phyloP scores from a whole-genome alignment of 2,888 invertebrate genomes.

The Leucophenga montana region DNA sequence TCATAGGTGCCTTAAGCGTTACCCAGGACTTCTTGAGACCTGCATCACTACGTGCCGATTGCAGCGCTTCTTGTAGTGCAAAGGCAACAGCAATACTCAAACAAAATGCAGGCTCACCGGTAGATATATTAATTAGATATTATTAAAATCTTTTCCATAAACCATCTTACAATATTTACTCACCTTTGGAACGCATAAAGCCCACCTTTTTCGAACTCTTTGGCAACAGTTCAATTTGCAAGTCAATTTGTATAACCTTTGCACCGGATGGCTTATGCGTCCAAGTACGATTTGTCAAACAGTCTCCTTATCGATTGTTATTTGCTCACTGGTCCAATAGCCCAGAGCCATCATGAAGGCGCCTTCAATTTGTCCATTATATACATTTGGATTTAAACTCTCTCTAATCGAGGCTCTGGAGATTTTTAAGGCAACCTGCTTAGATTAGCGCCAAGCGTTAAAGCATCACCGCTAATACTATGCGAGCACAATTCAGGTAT shows the following conservation, averaged over 20 bases:
- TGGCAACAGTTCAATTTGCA: slow-evolving; percentile 79
- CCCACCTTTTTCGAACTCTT: slow-evolving; percentile 77
- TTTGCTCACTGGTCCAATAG: slow-evolving; percentile 81
- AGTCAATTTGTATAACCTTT: slow-evolving; percentile 84
- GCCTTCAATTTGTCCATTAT: slow-evolving; percentile 77
- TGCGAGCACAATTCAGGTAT: slow-evolving; percentile 76
- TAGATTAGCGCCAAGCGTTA: slow-evolving; percentile 70
- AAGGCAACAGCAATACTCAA: too few species aligned
- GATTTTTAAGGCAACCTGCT: slow-evolving; percentile 72
- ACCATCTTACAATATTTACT: too few species aligned
- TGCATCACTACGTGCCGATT: too few species aligned
- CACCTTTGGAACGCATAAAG: slow-evolving; percentile 80
- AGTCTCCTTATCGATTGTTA: too few species aligned
- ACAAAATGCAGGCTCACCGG: too few species aligned
- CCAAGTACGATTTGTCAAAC: slow-evolving; percentile 85
- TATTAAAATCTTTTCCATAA: too few species aligned
- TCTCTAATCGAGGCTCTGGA: slow-evolving; percentile 78
- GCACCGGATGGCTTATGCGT: slow-evolving; percentile 83
- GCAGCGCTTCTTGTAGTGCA: too few species aligned
- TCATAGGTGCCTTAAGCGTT: too few species aligned
- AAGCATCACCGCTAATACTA: slow-evolving; percentile 56
- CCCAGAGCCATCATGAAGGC: slow-evolving; percentile 84
- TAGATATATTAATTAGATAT: slow-evolving; percentile 55
- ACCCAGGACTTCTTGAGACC: too few species aligned
- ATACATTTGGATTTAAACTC: slow-evolving; percentile 54